phyloP scores from a whole-genome alignment of 2,888 invertebrate genomes.

The Melipona bicolor region DNA sequence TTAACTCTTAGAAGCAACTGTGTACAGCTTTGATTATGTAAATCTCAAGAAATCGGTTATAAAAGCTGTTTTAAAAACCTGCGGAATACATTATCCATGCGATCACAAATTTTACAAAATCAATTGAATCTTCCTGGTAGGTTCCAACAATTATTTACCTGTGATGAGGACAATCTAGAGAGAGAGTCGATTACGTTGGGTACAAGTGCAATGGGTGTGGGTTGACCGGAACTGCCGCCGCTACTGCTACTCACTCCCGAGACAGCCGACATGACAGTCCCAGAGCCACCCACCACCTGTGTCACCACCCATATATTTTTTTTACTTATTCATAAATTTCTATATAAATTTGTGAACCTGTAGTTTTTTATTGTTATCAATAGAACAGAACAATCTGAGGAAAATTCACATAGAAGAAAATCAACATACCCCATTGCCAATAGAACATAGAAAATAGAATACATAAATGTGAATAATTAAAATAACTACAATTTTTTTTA shows the following conservation, averaged over 20 bases:
- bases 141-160: conserved; percentile 79
- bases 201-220: conserved; percentile 85
- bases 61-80: conserved; percentile 61
- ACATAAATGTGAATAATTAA: neutral
- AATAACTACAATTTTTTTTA: neutral
- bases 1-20: conserved; percentile 63
- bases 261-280: conserved; percentile 82
- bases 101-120: conserved; percentile 60
- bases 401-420: conserved; percentile 11
- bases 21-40: conserved; percentile 42
- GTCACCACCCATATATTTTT: conserved; percentile 80
- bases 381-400: neutral
- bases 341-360: conserved; percentile 73
- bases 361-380: conserved; percentile 10
- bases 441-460: neutral
- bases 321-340: conserved; percentile 71
- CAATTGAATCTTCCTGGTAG: conserved; percentile 58
- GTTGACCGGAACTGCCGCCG: conserved; percentile 83
- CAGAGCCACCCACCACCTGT: conserved; percentile 85
- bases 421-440: neutral
- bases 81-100: conserved; percentile 68
- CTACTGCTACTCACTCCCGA: conserved; percentile 84
- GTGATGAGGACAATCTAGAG: conserved; percentile 81
- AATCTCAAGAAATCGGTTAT: conserved; percentile 54
- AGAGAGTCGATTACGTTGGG: conserved; percentile 85